Base-by-base conservation (phyloP, 2,113 vertebrate species). In the Pimephales promelas region DNA sequence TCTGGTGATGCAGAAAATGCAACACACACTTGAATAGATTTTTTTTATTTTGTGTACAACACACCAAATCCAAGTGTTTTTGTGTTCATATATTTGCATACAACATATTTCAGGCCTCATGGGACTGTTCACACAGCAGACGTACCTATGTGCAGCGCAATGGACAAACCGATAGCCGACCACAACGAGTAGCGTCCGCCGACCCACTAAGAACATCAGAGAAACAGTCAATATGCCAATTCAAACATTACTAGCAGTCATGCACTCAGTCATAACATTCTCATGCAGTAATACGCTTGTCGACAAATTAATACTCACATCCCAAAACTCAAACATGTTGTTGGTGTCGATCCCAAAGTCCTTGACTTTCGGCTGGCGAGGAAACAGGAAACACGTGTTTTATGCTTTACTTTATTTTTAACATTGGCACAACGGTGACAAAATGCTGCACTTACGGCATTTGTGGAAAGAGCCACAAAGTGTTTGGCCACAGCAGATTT, bases 291-390 rank as follows among this genome's bases (percentile, higher is more conserved):
- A 56, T 20, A 2, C 9, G 2, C 18, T 20, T 24, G 2, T 0
- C 0, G 2, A 5, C 2, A 28, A 40, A 9, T 40, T 9, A 40
- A 87, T 24, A 95, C 94, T 98, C 94, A 99, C 98, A 84, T 99
- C 97, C 98, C 98, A 99, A 89, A 99, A 99, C 88, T 98, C 98
- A 84, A 99, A 99, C 98, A 99, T 99, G 91, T 99, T 99, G 31
- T 92, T 92, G 1, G 96, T 93, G 90, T 99, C 98, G 85, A 99
- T 98, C 88, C 98, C 98, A 43, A 99, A 99, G 18, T 96, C 97
- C 86, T 95, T 95, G 82, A 99, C 98, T 94, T 99, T 99, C 40
- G 90, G 87, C 98, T 99, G 89, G 57, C 64, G n/a, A 74, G 43
- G 28, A 66, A 4, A 59, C 13, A 68, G n/a, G 8, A 91, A 88